These are phyloP conservation scores for Falco rusticolus DNA, from an alignment of 2,797 vertebrate species.

Conservation along the genomic window DNA sequence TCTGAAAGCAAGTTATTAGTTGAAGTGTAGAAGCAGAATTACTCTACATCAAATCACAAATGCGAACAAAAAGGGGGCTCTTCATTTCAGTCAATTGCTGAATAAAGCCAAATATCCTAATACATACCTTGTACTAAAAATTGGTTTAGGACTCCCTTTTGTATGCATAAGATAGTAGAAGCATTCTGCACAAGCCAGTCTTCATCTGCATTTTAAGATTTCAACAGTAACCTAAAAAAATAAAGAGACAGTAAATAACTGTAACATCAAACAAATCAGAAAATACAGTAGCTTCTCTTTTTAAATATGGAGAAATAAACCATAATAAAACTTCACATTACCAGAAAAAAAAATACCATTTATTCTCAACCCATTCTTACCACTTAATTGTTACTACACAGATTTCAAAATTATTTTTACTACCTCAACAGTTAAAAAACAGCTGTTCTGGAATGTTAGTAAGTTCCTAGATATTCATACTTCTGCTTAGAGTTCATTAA, in stretches of 20 bases:
- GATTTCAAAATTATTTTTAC: background rate
- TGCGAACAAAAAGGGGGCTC: background rate
- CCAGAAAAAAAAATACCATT: background rate
- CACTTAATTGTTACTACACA: background rate
- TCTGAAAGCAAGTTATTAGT: background rate
- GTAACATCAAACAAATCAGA: background rate
- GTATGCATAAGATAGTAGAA: background rate
- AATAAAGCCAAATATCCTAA: background rate
- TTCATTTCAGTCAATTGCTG: background rate
- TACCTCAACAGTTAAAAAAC: background rate
- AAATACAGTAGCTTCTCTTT: background rate
- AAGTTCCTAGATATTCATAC: background rate
- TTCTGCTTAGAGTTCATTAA: background rate
- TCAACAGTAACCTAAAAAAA: conserved; percentile 63
- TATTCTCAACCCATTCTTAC: background rate
- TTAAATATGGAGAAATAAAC: background rate
- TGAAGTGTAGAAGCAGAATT: background rate
- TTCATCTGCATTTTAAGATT: conserved; percentile 59
- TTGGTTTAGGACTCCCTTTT: background rate
- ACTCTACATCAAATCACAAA: background rate
- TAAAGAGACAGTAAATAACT: conserved; percentile 14
- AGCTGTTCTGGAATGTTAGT: background rate
- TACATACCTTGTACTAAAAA: conserved; percentile 42
- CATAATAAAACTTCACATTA: background rate
- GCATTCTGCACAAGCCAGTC: conserved; percentile 14